Conservation (phyloP, 2,113 vertebrate genomes). For the Elachura formosa region DNA sequence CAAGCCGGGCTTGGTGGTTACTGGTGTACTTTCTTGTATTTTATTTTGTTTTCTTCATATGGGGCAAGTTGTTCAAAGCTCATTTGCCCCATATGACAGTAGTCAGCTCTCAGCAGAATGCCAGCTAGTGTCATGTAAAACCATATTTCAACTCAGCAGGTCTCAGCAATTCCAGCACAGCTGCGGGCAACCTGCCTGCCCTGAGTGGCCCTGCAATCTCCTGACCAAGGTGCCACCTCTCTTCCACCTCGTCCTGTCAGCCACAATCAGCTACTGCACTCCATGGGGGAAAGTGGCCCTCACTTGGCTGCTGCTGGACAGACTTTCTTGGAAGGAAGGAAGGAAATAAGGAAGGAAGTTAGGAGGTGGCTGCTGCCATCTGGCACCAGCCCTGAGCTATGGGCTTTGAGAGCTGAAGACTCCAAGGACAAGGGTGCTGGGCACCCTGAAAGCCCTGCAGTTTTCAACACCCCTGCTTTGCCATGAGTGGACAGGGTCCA, state of each 20-base stretch:
- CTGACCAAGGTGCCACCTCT: not conserved
- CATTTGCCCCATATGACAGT: fast-evolving
- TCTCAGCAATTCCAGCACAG: fast-evolving
- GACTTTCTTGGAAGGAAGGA: no score
- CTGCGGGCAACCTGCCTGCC: not conserved
- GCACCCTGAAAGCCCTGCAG: fast-evolving
- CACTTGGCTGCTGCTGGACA: not conserved
- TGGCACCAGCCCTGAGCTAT: fast-evolving
- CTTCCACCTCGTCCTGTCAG: no score
- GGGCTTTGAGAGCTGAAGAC: fast-evolving
- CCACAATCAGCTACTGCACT: not conserved
- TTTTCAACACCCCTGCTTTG: fast-evolving
- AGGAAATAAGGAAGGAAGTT: no score
- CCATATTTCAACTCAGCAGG: fast-evolving
- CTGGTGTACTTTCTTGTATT: no score
- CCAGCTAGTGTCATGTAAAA: not conserved
- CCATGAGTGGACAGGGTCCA: fast-evolving
- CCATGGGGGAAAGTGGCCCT: not conserved
- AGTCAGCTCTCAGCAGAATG: not conserved
- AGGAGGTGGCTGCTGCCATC: no score
- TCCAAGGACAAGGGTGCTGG: fast-evolving
- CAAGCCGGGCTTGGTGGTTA: no score
- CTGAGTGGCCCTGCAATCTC: fast-evolving
- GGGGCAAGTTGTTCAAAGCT: no score
- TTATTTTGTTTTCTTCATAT: no score